Conservation (phyloP, 1,140 invertebrate species). For the Drosophila chauvacae region DNA sequence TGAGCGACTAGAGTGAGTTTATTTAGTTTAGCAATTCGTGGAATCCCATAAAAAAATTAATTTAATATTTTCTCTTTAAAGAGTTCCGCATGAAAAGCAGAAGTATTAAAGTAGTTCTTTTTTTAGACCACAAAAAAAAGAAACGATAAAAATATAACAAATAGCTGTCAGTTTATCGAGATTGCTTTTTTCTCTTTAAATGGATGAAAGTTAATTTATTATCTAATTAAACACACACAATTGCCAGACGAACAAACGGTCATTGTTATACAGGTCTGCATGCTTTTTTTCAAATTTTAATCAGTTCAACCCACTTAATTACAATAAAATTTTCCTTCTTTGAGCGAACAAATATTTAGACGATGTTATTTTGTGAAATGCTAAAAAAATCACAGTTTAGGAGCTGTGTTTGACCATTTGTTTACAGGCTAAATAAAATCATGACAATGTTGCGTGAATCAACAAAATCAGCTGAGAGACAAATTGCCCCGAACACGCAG, state of each 20-base stretch:
- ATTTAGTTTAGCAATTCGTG: neutral
- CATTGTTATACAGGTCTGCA: neutral
- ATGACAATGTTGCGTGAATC: slow-evolving; percentile 63
- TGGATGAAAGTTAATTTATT: slow-evolving; percentile 41
- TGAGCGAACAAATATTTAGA: slow-evolving; percentile 46
- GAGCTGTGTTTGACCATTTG: slow-evolving; percentile 50
- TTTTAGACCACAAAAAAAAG: neutral
- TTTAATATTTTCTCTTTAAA: slow-evolving; percentile 1
- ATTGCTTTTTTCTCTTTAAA: neutral
- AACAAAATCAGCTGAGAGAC: slow-evolving; percentile 61
- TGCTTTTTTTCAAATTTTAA: slow-evolving; percentile 43
- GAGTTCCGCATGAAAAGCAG: neutral
- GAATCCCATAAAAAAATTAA: neutral
- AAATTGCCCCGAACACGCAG: slow-evolving; percentile 60
- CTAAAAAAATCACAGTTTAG: slow-evolving; percentile 63
- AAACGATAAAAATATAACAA: neutral
- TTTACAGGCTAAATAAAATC: slow-evolving; percentile 72
- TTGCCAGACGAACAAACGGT: neutral
- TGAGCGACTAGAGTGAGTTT: neutral
- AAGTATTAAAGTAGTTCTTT: neutral
- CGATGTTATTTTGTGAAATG: slow-evolving; percentile 30
- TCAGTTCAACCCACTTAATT: slow-evolving; percentile 70
- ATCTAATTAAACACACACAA: slow-evolving; percentile 35
- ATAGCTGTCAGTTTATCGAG: slow-evolving; percentile 9
- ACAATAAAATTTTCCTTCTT: slow-evolving; percentile 23